phyloP scores from a whole-genome alignment of 35 echinoderm and acorn worm species.

The Apostichopus japonicus region DNA sequence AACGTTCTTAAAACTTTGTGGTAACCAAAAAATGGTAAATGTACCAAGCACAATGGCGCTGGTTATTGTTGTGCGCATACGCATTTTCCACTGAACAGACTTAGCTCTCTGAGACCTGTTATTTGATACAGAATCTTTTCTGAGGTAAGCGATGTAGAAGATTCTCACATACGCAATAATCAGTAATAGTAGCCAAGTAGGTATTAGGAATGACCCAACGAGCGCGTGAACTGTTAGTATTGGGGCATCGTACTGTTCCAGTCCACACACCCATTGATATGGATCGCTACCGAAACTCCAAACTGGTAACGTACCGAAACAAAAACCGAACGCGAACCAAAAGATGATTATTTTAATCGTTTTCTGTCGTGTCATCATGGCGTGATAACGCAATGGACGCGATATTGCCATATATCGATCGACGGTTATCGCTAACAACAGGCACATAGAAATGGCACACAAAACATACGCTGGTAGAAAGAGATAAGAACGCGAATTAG shows the following conservation, averaged over 20 bases:
- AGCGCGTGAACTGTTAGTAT: background rate
- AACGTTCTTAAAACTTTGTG: slow-evolving; percentile 28
- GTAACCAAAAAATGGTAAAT: background rate
- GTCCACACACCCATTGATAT: too few species aligned
- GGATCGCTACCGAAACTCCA: too few species aligned
- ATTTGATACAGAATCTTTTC: background rate
- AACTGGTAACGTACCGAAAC: too few species aligned
- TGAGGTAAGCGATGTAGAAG: slow-evolving; percentile 27
- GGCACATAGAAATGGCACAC: background rate
- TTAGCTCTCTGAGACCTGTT: background rate
- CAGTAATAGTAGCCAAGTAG: background rate
- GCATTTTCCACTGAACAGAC: background rate
- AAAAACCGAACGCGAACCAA: too few species aligned
- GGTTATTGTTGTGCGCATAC: background rate
- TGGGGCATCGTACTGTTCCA: too few species aligned
- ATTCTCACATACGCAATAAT: too few species aligned
- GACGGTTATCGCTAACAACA: background rate
- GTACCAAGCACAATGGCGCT: background rate
- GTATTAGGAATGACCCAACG: background rate
- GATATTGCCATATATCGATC: slow-evolving; percentile 50
- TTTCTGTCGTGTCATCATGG: slow-evolving; percentile 35
- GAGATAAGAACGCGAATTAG: background rate
- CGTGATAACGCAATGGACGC: slow-evolving; percentile 16
- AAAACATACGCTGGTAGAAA: slow-evolving; percentile 42
- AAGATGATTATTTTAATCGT: too few species aligned